phyloP scores from a whole-genome alignment of 2,888 invertebrate species.

The Cremastobaeus sp. region DNA sequence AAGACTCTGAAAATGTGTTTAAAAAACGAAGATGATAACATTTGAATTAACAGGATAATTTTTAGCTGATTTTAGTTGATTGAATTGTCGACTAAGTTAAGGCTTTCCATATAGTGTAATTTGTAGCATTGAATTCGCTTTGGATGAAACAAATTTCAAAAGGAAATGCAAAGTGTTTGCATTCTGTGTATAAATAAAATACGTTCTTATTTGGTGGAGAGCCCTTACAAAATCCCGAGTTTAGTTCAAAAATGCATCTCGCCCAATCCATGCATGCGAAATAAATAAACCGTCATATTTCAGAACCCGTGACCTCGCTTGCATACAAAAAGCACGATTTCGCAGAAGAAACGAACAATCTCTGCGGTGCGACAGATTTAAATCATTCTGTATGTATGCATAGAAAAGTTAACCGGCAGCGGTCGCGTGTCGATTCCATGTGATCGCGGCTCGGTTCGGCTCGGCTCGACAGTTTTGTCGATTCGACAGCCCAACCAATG shows the following conservation, averaged over 20 bases:
- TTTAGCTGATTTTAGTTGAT: too few relatives aligned
- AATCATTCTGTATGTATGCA: constrained; percentile 62
- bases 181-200: constrained; percentile 26
- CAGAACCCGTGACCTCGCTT: constrained; percentile 28
- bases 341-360: constrained; percentile 32
- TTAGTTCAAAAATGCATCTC: constrained; percentile 33
- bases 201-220: constrained; percentile 19
- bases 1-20: too few relatives aligned
- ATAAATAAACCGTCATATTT: constrained; percentile 53
- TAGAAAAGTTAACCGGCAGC: constrained; percentile 63
- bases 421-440: constrained; percentile 57
- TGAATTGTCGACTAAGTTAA: too few relatives aligned
- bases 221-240: constrained; percentile 10
- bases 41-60: too few relatives aligned
- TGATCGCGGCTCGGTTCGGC: constrained; percentile 34
- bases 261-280: constrained; percentile 36
- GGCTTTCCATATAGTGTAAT: too few relatives aligned
- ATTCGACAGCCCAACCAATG: constrained; percentile 60
- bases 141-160: constrained; percentile 12
- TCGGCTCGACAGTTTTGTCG: constrained; percentile 53
- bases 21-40: too few relatives aligned
- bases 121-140: background rate
- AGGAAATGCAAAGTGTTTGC: constrained; percentile 13
- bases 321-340: constrained; percentile 51
- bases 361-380: constrained; percentile 41